A percentile compares a stretch with the other conserved stretches of the same genome.
Conservation (phyloP, 1,140 invertebrate genomes). For the Caenorhabditis briggsae region DNA sequence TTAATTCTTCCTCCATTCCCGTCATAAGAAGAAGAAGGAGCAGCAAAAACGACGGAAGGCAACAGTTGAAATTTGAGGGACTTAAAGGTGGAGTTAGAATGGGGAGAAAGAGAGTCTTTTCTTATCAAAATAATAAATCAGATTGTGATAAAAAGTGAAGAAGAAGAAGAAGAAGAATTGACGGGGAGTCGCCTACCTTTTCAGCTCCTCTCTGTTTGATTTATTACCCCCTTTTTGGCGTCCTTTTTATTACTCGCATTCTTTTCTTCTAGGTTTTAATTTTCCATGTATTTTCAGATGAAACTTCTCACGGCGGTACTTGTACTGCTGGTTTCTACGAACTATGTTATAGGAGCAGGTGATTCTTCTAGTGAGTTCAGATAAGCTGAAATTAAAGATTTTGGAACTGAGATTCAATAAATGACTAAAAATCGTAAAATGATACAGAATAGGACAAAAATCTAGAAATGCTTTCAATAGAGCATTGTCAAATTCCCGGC, state of each 20-base stretch:
- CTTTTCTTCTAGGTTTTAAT: neutral
- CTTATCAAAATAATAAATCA: slow-evolving; percentile 40
- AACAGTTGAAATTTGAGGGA: neutral
- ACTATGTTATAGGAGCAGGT: neutral
- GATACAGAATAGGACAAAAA: too few relatives aligned
- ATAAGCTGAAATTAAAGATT: too few relatives aligned
- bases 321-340: neutral
- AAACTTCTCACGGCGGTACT: slow-evolving; percentile 38
- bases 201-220: slow-evolving; percentile 23
- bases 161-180: neutral
- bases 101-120: neutral
- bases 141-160: slow-evolving; percentile 16
- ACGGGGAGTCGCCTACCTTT: neutral
- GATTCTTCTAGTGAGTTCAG: neutral
- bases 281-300: neutral
- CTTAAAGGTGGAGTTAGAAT: slow-evolving; percentile 37
- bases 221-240: neutral
- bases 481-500: too few relatives aligned
- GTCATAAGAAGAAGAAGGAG: neutral
- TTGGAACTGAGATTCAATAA: too few relatives aligned
- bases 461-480: too few relatives aligned
- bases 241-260: neutral
- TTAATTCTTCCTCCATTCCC: neutral
- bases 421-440: too few relatives aligned
- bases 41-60: neutral